Conservation (phyloP, 30 jellyfish, hydroid and myxozoan genomes). For the Phacellophora camtschatica region DNA sequence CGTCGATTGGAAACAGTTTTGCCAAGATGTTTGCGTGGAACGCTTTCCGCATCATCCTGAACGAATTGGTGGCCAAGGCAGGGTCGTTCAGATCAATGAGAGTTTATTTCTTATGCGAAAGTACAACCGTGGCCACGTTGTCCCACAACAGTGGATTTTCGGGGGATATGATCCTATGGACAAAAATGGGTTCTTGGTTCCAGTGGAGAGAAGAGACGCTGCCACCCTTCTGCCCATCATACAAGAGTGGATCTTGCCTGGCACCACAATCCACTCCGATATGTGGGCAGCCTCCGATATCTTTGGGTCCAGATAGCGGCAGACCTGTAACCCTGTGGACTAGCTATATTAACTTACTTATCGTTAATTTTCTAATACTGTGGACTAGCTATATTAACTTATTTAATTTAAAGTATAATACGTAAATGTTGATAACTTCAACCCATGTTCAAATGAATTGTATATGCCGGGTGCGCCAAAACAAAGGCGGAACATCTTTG, state of each 20-base stretch:
- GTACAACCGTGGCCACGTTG: slow-evolving; percentile 50
- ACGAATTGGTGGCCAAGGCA: slow-evolving; percentile 25
- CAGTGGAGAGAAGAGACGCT: slow-evolving; percentile 47
- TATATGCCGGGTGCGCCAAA: too few relatives aligned
- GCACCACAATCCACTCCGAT: slow-evolving; percentile 40
- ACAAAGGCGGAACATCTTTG: too few relatives aligned
- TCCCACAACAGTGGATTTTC: slow-evolving; percentile 32
- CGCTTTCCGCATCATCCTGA: slow-evolving; percentile 21
- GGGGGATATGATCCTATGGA: slow-evolving; percentile 21
- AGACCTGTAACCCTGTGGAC: too few relatives aligned
- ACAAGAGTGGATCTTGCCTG: slow-evolving; percentile 27
- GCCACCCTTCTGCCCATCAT: slow-evolving; percentile 52
- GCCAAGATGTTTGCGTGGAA: slow-evolving; percentile 20
- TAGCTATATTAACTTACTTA: too few relatives aligned
- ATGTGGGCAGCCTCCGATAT: slow-evolving; percentile 46
- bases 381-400: too few relatives aligned
- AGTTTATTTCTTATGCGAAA: slow-evolving; percentile 28
- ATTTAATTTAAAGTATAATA: too few relatives aligned
- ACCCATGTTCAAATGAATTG: too few relatives aligned
- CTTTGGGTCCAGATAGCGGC: slow-evolving; percentile 35
- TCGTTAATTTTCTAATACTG: too few relatives aligned
- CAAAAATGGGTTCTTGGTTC: slow-evolving; percentile 33
- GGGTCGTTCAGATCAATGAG: slow-evolving; percentile 7
- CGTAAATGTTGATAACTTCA: too few relatives aligned
- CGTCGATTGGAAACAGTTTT: slow-evolving; percentile 43